These are phyloP conservation scores for Oryzias javanicus DNA, from an alignment of 2,113 vertebrate species.

Conservation along the genomic window DNA sequence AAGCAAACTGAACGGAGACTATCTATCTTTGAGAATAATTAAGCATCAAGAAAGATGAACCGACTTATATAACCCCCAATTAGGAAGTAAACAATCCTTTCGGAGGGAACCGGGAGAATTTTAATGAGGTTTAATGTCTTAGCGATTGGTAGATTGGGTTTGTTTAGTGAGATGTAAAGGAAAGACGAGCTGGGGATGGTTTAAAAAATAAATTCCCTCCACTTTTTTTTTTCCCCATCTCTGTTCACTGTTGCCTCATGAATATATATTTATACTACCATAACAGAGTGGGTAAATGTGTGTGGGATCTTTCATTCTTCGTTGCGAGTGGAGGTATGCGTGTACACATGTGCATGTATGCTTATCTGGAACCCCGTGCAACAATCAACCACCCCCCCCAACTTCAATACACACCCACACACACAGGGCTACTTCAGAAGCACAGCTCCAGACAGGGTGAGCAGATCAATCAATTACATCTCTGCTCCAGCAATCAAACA, in stretches of 20 bases:
- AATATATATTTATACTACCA: background rate
- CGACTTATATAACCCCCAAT: conserved; percentile 69
- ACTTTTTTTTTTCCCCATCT: background rate
- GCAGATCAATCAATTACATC: conserved; percentile 81
- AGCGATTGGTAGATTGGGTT: conserved; percentile 42
- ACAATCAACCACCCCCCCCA: conserved; percentile 27
- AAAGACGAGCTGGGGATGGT: conserved; percentile 31
- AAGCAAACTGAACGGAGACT: conserved; percentile 24
- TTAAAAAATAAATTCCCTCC: conserved; percentile 35
- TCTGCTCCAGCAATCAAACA: conserved; percentile 85
- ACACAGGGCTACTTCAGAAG: conserved; percentile 66
- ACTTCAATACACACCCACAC: conserved; percentile 26
- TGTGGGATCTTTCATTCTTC: conserved; percentile 1
- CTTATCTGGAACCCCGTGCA: conserved; percentile 37
- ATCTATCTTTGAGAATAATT: conserved; percentile 67
- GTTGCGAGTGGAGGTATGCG: conserved; percentile 14
- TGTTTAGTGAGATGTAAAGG: conserved; percentile 38
- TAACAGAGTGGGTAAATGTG: background rate
- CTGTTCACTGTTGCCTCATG: conserved; percentile 3
- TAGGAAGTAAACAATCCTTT: conserved; percentile 60
- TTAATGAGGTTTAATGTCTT: conserved; percentile 61
- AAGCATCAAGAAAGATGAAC: conserved; percentile 64
- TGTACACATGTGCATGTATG: conserved; percentile 25
- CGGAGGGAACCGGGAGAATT: conserved; percentile 36
- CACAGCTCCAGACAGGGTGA: conserved; percentile 65